Conservation (phyloP, 2,888 invertebrate genomes). For the Drosophila ezoana region DNA sequence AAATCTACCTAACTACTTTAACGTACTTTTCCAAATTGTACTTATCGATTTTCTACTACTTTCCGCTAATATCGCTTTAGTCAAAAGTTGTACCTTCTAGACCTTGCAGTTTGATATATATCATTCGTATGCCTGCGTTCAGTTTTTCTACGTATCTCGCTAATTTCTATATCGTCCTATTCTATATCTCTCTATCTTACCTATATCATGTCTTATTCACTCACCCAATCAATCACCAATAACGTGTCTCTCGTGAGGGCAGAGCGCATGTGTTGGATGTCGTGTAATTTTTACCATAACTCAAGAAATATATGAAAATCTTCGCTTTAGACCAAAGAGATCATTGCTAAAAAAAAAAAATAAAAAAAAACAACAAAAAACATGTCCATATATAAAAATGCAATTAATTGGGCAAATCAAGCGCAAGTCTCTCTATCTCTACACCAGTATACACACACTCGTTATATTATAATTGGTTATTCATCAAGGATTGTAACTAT, state of each 20-base stretch:
- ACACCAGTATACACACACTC: slow-evolving; percentile 46
- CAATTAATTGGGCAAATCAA: slow-evolving; percentile 57
- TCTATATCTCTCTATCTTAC: slow-evolving; percentile 27
- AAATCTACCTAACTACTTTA: slow-evolving; percentile 45
- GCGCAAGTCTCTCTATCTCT: slow-evolving; percentile 57
- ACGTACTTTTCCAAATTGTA: slow-evolving; percentile 74
- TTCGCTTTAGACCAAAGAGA: slow-evolving; percentile 66
- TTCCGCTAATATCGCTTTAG: slow-evolving; percentile 64
- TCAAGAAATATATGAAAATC: slow-evolving; percentile 56
- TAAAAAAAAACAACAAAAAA: slow-evolving; percentile 18
- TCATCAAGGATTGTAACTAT: slow-evolving; percentile 76
- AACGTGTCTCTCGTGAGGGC: slow-evolving; percentile 85
- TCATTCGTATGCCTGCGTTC: slow-evolving; percentile 19
- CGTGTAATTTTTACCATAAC: slow-evolving; percentile 81
- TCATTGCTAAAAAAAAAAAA: slow-evolving; percentile 56
- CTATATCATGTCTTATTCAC: slow-evolving; percentile 53
- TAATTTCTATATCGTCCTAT: slow-evolving; percentile 25
- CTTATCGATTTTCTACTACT: slow-evolving; percentile 54
- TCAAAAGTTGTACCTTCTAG: slow-evolving; percentile 46
- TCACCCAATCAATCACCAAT: slow-evolving; percentile 80
- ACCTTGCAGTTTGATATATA: slow-evolving; percentile 30
- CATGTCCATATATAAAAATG: slow-evolving; percentile 55
- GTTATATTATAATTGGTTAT: slow-evolving; percentile 59
- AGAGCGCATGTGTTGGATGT: slow-evolving; percentile 86
- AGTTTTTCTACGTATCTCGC: slow-evolving; percentile 25